Percentiles rank a stretch among this genome's conserved stretches.
phyloP scores from a whole-genome alignment of 2,888 invertebrate species.

The Hetaerina titia region DNA sequence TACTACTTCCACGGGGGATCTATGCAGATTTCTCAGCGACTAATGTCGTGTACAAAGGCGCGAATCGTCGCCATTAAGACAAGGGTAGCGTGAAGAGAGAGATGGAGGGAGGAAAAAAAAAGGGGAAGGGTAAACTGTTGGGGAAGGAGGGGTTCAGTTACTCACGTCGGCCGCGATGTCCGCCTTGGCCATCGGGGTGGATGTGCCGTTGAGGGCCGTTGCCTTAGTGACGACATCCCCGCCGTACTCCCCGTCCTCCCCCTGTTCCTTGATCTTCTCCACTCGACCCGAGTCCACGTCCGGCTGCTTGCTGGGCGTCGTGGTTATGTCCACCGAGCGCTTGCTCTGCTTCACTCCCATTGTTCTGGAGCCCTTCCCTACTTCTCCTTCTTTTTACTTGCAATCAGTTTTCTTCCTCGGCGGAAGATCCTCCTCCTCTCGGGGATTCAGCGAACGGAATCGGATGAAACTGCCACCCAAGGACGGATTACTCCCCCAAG shows the following conservation, averaged over 20 bases:
- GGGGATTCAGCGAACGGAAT: constrained; percentile 78
- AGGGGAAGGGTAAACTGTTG: not conserved
- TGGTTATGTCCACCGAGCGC: constrained; percentile 91
- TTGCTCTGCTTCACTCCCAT: constrained; percentile 94
- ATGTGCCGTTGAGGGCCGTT: constrained; percentile 85
- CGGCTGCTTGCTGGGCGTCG: constrained; percentile 82
- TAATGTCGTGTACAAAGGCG: no score
- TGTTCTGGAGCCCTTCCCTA: constrained; percentile 74
- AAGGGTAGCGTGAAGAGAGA: not conserved
- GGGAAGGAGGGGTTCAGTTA: not conserved
- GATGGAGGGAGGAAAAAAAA: not conserved
- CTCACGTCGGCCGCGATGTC: not conserved
- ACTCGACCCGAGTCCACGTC: constrained; percentile 78
- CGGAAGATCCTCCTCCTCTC: constrained; percentile 74
- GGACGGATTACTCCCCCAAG: constrained; percentile 75
- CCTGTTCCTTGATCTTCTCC: constrained; percentile 80
- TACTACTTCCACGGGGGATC: not conserved
- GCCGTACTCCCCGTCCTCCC: constrained; percentile 78
- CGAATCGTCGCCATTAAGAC: no score
- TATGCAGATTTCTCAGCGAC: no score
- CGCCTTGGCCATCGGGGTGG: constrained; percentile 28
- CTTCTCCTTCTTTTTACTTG: constrained; percentile 69
- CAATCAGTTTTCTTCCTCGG: constrained; percentile 75
- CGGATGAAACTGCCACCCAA: constrained; percentile 79
- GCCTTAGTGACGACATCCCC: constrained; percentile 78